phyloP scores from a whole-genome alignment of 2,888 invertebrate genomes.

The Drosophila hamatofila region DNA sequence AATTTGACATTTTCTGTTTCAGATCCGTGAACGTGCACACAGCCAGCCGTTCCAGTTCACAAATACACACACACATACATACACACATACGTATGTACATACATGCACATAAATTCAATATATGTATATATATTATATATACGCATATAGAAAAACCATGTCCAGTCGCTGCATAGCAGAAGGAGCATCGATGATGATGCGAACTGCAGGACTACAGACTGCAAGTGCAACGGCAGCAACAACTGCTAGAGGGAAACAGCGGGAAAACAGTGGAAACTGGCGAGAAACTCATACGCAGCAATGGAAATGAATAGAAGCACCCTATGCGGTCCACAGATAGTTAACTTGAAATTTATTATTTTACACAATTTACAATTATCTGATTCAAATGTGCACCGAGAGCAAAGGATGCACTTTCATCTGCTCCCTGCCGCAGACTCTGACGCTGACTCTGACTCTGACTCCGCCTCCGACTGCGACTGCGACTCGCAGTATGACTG shows the following conservation, averaged over 20 bases:
- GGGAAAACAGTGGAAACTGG: slow-evolving; percentile 14
- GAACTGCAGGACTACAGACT: slow-evolving; percentile 42
- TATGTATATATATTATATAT: not conserved
- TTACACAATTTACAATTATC: slow-evolving; percentile 81
- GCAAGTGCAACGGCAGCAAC: slow-evolving; percentile 52
- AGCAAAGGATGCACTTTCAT: slow-evolving; percentile 54
- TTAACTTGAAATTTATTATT: slow-evolving; percentile 81
- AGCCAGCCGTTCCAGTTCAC: slow-evolving; percentile 32
- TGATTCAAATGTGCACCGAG: slow-evolving; percentile 73
- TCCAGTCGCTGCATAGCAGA: slow-evolving; percentile 37
- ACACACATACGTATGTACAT: slow-evolving; percentile 3
- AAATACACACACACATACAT: slow-evolving; percentile 18
- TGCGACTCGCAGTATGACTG: slow-evolving; percentile 13
- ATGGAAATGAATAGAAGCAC: slow-evolving; percentile 56
- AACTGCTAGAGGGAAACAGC: slow-evolving; percentile 32
- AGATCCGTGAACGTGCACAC: slow-evolving; percentile 78
- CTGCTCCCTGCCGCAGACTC: slow-evolving; percentile 39
- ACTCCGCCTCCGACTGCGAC: slow-evolving; percentile 6
- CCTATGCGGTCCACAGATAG: slow-evolving; percentile 76
- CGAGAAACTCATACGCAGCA: slow-evolving; percentile 24
- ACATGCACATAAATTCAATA: slow-evolving; percentile 8
- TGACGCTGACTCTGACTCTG: not conserved
- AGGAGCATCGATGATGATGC: slow-evolving; percentile 49
- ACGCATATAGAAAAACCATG: slow-evolving; percentile 11
- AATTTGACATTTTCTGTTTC: slow-evolving; percentile 85